phyloP scores from a whole-genome alignment of 1,140 invertebrate species.

The Hycleus phaleratus region DNA sequence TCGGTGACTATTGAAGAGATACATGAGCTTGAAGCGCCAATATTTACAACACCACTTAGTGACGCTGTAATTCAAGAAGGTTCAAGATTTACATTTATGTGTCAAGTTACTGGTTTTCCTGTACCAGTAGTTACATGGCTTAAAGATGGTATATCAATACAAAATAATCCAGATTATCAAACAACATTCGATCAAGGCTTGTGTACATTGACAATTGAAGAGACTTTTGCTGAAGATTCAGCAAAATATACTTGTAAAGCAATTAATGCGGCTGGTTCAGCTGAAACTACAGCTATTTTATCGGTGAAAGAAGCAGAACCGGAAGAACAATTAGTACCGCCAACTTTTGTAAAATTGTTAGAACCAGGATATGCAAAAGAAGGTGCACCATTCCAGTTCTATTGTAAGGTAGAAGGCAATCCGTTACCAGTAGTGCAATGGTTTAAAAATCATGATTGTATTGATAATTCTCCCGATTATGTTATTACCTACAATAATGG shows the following conservation, averaged over 20 bases:
- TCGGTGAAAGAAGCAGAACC: slow-evolving; percentile 66
- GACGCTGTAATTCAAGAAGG: slow-evolving; percentile 68
- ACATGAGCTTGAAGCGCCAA: slow-evolving; percentile 41
- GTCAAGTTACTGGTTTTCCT: slow-evolving; percentile 57
- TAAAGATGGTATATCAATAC: slow-evolving; percentile 50
- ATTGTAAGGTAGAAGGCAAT: slow-evolving; percentile 64
- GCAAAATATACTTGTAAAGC: slow-evolving; percentile 69
- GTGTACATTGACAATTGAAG: slow-evolving; percentile 61
- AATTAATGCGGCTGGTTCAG: slow-evolving; percentile 57
- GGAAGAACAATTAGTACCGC: slow-evolving; percentile 56
- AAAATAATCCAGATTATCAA: slow-evolving; percentile 44
- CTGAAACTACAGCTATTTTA: slow-evolving; percentile 65
- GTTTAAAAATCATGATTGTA: slow-evolving; percentile 66
- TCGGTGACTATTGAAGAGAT: slow-evolving; percentile 23
- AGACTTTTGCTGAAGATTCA: slow-evolving; percentile 74
- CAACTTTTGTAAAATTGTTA: slow-evolving; percentile 57
- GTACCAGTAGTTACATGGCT: slow-evolving; percentile 78
- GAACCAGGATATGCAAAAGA: slow-evolving; percentile 54
- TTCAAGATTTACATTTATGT: slow-evolving; percentile 39
- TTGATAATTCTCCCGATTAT: slow-evolving; percentile 68
- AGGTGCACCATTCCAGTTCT: slow-evolving; percentile 57
- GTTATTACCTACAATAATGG: slow-evolving; percentile 58
- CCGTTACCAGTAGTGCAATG: slow-evolving; percentile 72
- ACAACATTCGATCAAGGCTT: slow-evolving; percentile 65
- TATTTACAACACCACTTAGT: slow-evolving; percentile 55